Conservation (phyloP, 2,797 vertebrate species). For the Labroides dimidiatus region DNA sequence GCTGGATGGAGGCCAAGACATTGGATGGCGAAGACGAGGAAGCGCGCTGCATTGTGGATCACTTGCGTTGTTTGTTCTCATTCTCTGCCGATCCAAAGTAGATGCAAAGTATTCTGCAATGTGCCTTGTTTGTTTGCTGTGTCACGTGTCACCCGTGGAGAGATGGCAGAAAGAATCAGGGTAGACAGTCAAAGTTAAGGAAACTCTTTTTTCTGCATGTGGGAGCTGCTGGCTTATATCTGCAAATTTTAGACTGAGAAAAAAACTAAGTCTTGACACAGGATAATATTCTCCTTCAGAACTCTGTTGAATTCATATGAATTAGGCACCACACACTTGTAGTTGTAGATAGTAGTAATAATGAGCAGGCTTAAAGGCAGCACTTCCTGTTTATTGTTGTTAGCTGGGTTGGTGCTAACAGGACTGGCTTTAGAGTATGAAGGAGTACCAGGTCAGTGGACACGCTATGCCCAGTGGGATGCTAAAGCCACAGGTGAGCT, state of each 20-base stretch:
- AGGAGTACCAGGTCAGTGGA: constrained; percentile 94
- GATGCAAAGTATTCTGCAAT: constrained; percentile 62
- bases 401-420: constrained; percentile 72
- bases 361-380: constrained; percentile 72
- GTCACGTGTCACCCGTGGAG: constrained; percentile 70
- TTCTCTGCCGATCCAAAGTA: constrained; percentile 63
- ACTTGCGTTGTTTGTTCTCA: constrained; percentile 65
- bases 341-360: constrained; percentile 66
- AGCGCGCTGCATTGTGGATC: constrained; percentile 68
- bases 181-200: constrained; percentile 74
- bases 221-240: constrained; percentile 44
- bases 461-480: constrained; percentile 93
- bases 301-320: constrained; percentile 64
- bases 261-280: constrained; percentile 32
- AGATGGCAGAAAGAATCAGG: constrained; percentile 77
- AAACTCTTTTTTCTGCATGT: constrained; percentile 55
- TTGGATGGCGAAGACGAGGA: constrained; percentile 80
- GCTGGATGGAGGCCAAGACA: constrained; percentile 77
- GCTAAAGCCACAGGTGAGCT: constrained; percentile 87
- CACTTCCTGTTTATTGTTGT: constrained; percentile 61
- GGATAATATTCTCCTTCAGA: constrained; percentile 37
- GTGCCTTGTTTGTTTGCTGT: constrained; percentile 56
- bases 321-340: constrained; percentile 48
- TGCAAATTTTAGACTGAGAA: constrained; percentile 46
- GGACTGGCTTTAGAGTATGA: constrained; percentile 88